phyloP scores from a whole-genome alignment of 2,888 invertebrate species.

The Coremacera marginata region DNA sequence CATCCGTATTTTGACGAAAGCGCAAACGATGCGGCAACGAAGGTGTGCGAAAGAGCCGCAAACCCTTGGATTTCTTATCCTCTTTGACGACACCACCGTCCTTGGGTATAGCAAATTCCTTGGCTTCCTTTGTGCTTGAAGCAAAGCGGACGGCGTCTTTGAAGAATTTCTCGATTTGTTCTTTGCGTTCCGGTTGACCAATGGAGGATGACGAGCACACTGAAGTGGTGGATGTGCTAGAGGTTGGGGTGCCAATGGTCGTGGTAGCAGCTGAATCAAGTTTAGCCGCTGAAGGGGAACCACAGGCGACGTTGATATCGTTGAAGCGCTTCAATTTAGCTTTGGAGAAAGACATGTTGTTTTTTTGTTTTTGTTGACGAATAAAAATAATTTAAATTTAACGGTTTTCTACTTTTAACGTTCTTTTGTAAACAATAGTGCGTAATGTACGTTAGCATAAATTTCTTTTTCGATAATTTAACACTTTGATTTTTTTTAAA shows the following conservation, averaged over 20 bases:
- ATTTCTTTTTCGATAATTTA: not conserved
- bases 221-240: slow-evolving; percentile 40
- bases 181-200: slow-evolving; percentile 64
- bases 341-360: slow-evolving; percentile 66
- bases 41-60: slow-evolving; percentile 66
- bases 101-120: slow-evolving; percentile 64
- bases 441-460: not conserved
- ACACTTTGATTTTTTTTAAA: not conserved
- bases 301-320: slow-evolving; percentile 63
- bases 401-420: not conserved
- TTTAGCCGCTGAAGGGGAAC: slow-evolving; percentile 47
- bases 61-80: slow-evolving; percentile 63
- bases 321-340: slow-evolving; percentile 69
- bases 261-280: slow-evolving; percentile 47
- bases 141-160: slow-evolving; percentile 67
- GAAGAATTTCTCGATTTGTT: slow-evolving; percentile 69
- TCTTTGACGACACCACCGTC: slow-evolving; percentile 56
- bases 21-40: slow-evolving; percentile 68
- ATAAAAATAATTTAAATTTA: slow-evolving; percentile 45
- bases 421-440: not conserved
- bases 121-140: slow-evolving; percentile 62
- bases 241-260: slow-evolving; percentile 52
- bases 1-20: slow-evolving; percentile 60
- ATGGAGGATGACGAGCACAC: slow-evolving; percentile 47
- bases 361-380: slow-evolving; percentile 48